Evolutionary conservation across 2,113 vertebrate genomes (phyloP).

Genomic region (Cyphomyrus plagiostoma): DNA sequence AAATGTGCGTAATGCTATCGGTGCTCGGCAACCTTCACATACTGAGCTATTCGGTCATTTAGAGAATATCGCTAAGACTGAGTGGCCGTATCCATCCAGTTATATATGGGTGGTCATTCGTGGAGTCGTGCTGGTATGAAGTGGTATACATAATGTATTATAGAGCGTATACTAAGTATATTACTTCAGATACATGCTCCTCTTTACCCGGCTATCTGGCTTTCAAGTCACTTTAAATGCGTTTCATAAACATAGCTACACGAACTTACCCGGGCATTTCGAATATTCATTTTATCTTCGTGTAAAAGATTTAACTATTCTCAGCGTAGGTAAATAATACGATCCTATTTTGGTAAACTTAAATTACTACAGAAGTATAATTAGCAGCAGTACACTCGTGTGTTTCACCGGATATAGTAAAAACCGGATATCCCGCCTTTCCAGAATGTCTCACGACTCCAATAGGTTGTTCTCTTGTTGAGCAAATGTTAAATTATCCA

Average conservation of each 20-base stretch:
- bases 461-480: slow-evolving; percentile 2
- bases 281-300: slow-evolving; percentile 70
- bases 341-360: not conserved
- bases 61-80: not conserved
- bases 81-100: not conserved
- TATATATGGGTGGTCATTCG: not conserved
- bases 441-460: not conserved
- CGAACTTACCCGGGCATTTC: slow-evolving; percentile 75
- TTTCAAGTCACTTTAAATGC: slow-evolving; percentile 2
- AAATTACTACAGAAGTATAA: not conserved
- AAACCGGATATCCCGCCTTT: not conserved
- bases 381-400: not conserved
- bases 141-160: not conserved
- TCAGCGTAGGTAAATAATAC: not conserved
- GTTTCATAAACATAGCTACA: slow-evolving; percentile 11
- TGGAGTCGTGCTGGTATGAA: not conserved
- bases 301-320: not conserved
- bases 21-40: not conserved
- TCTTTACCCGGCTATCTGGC: not conserved
- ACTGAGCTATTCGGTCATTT: not conserved
- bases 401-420: not conserved
- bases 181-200: not conserved
- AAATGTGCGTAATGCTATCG: not conserved
- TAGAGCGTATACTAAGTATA: not conserved
- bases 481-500: not conserved